Base-by-base conservation (phyloP, 2,888 invertebrate genomes). In the Lasioglossum pauxillum region DNA sequence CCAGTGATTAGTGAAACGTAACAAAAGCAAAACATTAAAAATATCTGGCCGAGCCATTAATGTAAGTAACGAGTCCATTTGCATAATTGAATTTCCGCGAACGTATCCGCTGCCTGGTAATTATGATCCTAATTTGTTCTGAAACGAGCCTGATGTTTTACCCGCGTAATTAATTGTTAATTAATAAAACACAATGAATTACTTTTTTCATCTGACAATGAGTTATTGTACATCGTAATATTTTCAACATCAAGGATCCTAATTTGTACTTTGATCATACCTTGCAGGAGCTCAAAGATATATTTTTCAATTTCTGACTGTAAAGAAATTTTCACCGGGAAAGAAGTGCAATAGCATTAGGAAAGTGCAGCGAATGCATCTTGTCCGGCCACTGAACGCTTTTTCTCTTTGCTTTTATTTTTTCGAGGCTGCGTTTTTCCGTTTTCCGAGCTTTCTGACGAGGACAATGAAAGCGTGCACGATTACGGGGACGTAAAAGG, bases 401-500 rank as follows among this genome's bases (percentile, higher is more conserved):
- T 69, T 53, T 69, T 69, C 16, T 67, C 5, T 19, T 16, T 35
- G 77, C 46, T 67, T 8, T 49, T n/a, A 14, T 69, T 77, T 77
- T 44, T 77, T 49, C 38, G 31, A 67, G 67, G n/a, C 14, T 44
- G 16, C 44, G 35, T 73, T 60, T 49, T 60, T 27, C 57, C 53
- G 12, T 72, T 57, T 12, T 23, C 41, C 7, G 16, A 44, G 44
- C 64, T 64, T 64, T 64, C 64, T 64, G 60, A 35, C 81, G 77
- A 38, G 72, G 75, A 75, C 78, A 79, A 78, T 38, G 78, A 64
- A 75, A 84, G 78, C 82, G 75, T 84, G 83, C 75, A 75, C 35
- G 78, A 83, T 82, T 38, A 78, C 78, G 31, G 49, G 31, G 72
- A 76, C 49, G 80, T 44, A 12, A 83, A 76, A 76, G 60, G 75